Evolutionary conservation across 2,888 invertebrate genomes (phyloP).

Genomic region (Rhagium mordax): DNA sequence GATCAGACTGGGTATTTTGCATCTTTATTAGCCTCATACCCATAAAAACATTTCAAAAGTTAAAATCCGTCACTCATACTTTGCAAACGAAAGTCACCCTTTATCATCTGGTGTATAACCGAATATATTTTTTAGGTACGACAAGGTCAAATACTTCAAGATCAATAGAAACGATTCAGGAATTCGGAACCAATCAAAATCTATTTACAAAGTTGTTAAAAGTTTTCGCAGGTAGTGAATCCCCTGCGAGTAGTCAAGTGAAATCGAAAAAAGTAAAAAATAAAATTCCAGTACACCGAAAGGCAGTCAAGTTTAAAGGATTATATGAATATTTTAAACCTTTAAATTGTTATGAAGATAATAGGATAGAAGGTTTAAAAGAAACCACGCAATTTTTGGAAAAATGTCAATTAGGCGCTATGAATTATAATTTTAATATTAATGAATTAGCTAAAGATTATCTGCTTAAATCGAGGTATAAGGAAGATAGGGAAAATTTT

Average conservation of each 20-base stretch:
- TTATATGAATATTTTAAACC: conserved; percentile 61
- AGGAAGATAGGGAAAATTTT: conserved; percentile 72
- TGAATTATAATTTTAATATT: conserved; percentile 66
- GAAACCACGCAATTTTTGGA: conserved; percentile 66
- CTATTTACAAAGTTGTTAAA: conserved; percentile 53
- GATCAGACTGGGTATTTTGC: too few relatives aligned
- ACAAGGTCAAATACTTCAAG: conserved; percentile 36
- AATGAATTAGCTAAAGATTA: conserved; percentile 71
- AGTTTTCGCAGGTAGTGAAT: conserved; percentile 40
- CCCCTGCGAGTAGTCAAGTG: neutral
- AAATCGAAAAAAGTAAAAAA: conserved; percentile 29
- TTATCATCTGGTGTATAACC: too few relatives aligned
- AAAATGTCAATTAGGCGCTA: conserved; percentile 68
- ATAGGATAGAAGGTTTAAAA: conserved; percentile 61
- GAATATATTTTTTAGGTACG: conserved; percentile 38
- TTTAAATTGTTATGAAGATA: conserved; percentile 61
- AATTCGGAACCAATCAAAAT: conserved; percentile 37
- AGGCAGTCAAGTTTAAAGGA: conserved; percentile 49
- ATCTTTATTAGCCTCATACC: too few relatives aligned
- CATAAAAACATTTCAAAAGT: too few relatives aligned
- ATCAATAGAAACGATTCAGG: conserved; percentile 27
- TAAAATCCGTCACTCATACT: too few relatives aligned
- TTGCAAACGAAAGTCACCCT: too few relatives aligned
- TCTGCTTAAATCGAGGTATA: conserved; percentile 72
- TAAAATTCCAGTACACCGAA: conserved; percentile 27